Conservation (phyloP, 2,888 invertebrate genomes). For the Synergus gifuensis region DNA sequence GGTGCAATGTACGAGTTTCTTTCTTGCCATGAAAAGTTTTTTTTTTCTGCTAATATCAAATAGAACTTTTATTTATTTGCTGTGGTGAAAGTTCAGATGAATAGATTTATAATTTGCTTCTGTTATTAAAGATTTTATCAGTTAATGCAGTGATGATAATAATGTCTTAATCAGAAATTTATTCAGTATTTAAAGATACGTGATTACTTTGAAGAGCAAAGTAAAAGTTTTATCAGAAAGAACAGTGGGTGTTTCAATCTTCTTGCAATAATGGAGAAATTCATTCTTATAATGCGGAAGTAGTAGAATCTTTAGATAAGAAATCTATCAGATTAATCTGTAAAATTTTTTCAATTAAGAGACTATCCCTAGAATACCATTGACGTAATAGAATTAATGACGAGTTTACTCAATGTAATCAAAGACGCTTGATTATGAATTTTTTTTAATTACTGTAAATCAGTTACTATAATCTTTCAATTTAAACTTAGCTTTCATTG, state of each 20-base stretch:
- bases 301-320: conserved; percentile 6
- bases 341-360: background rate
- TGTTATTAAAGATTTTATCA: background rate
- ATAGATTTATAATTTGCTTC: background rate
- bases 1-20: no score
- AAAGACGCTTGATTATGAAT: background rate
- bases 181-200: background rate
- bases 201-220: background rate
- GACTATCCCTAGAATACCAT: background rate
- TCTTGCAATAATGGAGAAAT: background rate
- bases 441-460: background rate
- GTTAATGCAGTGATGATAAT: background rate
- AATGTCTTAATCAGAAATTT: background rate
- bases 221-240: conserved; percentile 15
- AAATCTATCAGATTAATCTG: background rate
- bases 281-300: background rate
- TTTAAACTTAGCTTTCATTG: background rate
- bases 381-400: background rate
- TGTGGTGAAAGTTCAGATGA: background rate
- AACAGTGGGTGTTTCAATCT: background rate
- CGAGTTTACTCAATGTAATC: background rate
- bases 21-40: background rate
- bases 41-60: background rate
- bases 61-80: background rate
- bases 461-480: background rate